phyloP scores from a whole-genome alignment of 2,888 invertebrate genomes.

The Rhingia campestris region DNA sequence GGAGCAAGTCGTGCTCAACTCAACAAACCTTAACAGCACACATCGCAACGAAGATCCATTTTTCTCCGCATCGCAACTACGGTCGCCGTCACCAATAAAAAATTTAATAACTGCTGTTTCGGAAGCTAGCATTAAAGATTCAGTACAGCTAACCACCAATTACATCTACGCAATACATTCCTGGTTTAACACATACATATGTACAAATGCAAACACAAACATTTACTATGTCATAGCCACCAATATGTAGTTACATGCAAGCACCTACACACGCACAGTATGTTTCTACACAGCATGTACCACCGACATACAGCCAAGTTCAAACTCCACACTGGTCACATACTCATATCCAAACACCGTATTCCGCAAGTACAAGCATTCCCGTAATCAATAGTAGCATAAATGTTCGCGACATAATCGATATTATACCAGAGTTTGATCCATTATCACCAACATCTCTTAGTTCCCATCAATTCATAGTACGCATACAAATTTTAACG shows the following conservation, averaged over 20 bases:
- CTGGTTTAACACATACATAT: background rate
- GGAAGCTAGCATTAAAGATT: background rate
- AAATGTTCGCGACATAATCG: no score
- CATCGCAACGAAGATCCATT: constrained; percentile 7
- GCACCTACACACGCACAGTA: constrained; percentile 5
- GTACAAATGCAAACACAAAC: no score
- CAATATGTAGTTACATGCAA: background rate
- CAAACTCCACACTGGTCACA: no score
- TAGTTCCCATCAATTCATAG: no score
- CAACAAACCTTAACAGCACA: constrained; percentile 2
- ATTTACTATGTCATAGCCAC: background rate
- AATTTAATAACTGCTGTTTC: background rate
- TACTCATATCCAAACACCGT: no score
- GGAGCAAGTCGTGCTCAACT: constrained; percentile 11
- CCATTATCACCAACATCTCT: no score
- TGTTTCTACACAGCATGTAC: background rate
- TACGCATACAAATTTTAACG: no score
- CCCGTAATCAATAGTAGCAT: no score
- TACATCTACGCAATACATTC: background rate
- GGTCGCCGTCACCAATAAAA: background rate
- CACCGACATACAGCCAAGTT: background rate
- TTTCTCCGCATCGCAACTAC: background rate
- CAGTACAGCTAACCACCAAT: background rate
- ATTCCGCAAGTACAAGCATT: no score
- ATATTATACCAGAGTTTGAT: no score